Percentiles rank a stretch among this genome's conserved stretches.
Evolutionary conservation across 2,113 vertebrate genomes (phyloP).

Genomic region (Brachyhypopomus occidentalis): DNA sequence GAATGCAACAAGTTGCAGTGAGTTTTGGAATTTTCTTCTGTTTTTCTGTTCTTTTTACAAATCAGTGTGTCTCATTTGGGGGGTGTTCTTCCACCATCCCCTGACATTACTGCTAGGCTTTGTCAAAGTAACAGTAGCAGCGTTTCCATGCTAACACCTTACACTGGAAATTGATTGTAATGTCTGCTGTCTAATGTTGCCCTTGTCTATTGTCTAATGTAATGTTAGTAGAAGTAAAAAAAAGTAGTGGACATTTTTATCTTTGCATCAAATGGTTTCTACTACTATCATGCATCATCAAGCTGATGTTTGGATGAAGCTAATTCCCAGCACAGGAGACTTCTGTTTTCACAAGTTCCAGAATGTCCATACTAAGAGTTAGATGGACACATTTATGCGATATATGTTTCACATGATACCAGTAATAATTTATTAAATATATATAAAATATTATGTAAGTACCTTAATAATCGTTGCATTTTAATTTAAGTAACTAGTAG

Average conservation of each 20-base stretch:
- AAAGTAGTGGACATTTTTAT: not conserved
- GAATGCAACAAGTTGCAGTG: slow-evolving; percentile 64
- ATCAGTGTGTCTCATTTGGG: slow-evolving; percentile 46
- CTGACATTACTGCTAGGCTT: not conserved
- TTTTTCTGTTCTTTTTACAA: slow-evolving; percentile 33
- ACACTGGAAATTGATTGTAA: slow-evolving; percentile 23
- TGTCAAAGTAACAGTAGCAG: slow-evolving; percentile 17
- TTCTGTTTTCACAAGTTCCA: too few relatives aligned
- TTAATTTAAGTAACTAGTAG: too few relatives aligned
- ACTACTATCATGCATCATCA: not conserved
- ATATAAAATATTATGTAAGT: too few relatives aligned
- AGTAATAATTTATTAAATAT: too few relatives aligned
- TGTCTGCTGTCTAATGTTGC: too few relatives aligned
- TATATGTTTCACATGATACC: too few relatives aligned
- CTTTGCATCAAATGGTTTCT: not conserved
- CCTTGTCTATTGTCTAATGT: too few relatives aligned
- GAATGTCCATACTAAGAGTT: too few relatives aligned
- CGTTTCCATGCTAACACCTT: slow-evolving; percentile 23
- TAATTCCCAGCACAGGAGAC: not conserved
- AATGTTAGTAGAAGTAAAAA: slow-evolving; percentile 46
- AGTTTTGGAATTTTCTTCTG: slow-evolving; percentile 65
- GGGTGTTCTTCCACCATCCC: slow-evolving; percentile 29
- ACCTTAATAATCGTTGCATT: too few relatives aligned
- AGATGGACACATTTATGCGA: too few relatives aligned
- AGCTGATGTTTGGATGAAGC: not conserved